phyloP scores from a whole-genome alignment of 2,888 invertebrate species.

The Tiphia femorata region DNA sequence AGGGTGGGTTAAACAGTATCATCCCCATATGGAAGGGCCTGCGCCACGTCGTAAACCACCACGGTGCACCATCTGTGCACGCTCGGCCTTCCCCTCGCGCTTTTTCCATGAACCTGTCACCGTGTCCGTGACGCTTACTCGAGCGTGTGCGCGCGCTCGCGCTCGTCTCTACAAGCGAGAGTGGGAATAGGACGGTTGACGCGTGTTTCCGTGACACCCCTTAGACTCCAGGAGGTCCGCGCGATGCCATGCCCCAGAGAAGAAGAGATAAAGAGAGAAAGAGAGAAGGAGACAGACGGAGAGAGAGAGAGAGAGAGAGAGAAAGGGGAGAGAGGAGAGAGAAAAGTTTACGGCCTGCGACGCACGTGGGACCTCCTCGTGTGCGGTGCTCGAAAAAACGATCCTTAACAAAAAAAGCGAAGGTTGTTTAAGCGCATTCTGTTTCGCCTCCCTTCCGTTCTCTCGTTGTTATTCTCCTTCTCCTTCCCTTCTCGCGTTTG shows the following conservation, averaged over 20 bases:
- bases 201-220: constrained; percentile 26
- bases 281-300: no score
- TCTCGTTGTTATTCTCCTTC: background rate
- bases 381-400: background rate
- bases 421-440: background rate
- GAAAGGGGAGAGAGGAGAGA: constrained; percentile 7
- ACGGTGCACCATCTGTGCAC: constrained; percentile 55
- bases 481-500: background rate
- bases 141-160: constrained; percentile 46
- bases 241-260: constrained; percentile 7
- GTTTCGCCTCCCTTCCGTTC: background rate
- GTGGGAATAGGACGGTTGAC: constrained; percentile 14
- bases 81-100: constrained; percentile 33
- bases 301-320: constrained; percentile 12
- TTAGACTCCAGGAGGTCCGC: constrained; percentile 43
- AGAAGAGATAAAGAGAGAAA: constrained; percentile 1
- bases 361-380: constrained; percentile 1
- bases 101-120: constrained; percentile 37
- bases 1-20: constrained; percentile 48
- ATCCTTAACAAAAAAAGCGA: background rate
- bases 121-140: no score
- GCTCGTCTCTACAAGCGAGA: constrained; percentile 33
- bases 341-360: background rate
- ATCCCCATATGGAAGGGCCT: constrained; percentile 50
- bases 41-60: constrained; percentile 51